Evolutionary conservation across 2,113 vertebrate species (phyloP).

Genomic region (Caloenas nicobarica): DNA sequence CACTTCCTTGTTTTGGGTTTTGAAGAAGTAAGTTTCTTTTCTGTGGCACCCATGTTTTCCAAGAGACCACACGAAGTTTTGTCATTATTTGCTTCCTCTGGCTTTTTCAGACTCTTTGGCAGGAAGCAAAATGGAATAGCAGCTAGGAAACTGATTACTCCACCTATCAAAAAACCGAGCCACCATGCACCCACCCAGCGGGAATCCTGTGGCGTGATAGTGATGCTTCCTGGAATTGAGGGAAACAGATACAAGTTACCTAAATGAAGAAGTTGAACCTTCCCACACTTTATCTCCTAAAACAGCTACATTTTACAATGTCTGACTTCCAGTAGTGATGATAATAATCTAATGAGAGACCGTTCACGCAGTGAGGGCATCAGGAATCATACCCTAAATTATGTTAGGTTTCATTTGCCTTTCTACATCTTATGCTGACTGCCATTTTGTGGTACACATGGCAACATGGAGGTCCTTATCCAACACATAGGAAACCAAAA

Average conservation of each 20-base stretch:
- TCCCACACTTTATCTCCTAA: neutral
- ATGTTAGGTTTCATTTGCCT: neutral
- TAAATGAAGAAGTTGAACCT: neutral
- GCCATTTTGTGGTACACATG: neutral
- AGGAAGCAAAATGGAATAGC: conserved; percentile 92
- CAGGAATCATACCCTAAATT: neutral
- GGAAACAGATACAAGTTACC: neutral
- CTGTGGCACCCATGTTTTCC: neutral
- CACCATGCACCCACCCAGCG: conserved; percentile 98
- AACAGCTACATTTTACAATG: neutral
- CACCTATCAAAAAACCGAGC: conserved; percentile 84
- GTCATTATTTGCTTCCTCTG: neutral
- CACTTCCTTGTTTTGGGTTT: neutral
- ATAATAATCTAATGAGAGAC: neutral
- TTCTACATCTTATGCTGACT: neutral
- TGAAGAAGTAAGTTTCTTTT: neutral
- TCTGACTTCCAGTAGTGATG: neutral
- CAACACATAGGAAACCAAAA: neutral
- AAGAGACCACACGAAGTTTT: neutral
- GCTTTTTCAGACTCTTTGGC: conserved; percentile 76
- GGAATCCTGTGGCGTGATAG: conserved; percentile 86
- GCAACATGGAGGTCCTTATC: neutral
- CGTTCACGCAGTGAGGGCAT: neutral
- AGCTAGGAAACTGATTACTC: conserved; percentile 70
- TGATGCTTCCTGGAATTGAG: conserved; percentile 79